Base-by-base conservation (phyloP, 2,888 invertebrate species). In the Lampropteryx suffumata region DNA sequence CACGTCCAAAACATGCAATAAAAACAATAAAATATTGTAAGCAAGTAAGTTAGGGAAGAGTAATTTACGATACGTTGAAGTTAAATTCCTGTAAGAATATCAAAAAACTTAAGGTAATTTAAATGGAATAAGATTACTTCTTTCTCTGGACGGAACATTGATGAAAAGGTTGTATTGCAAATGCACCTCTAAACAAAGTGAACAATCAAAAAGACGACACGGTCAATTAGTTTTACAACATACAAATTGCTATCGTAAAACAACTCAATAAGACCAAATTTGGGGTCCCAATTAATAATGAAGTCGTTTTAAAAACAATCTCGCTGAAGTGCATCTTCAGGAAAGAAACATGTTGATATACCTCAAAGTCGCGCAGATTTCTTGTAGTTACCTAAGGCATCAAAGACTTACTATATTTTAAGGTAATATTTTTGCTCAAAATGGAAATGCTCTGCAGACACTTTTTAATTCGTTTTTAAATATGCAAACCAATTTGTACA, bases 191-290 rank as follows among this genome's bases (percentile, higher is more conserved):
- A 43, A 47, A 43, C 33, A 30, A 47, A 47, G 42, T 43, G 54
- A 46, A 11, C 48, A 55, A 59, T 58, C 55, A 59, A 59, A 32
- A 36, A 43, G 42, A 39, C 32, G 50, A 57, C 51, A 58, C 54
- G 58, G 34, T 57, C 59, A 43, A 57, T 63, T 63, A 54, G 50
- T 55, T 61, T 57, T 43, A 59, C 57, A 57, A 57, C 58, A 37
- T 44, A 63, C 58, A 54, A 58, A 61, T 59, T 21, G 56, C 21
- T 24, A 36, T 54, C 55, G 56, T 61, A 34, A 53, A 58, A 55
- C 45, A 41, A 50, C 59, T 59, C 59, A 59, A 62, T 59, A 50
- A 49, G 52, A 40, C 48, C 52, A 49, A 59, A 53, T 59, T 56
- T 41, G 54, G 54, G 30, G 34, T 30, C 14, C 12, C 41, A 17